Evolutionary conservation across 2,888 invertebrate species (phyloP), one percentile per base, ranked within the genome.

Genomic region (Eutolmus rufibarbis): DNA sequence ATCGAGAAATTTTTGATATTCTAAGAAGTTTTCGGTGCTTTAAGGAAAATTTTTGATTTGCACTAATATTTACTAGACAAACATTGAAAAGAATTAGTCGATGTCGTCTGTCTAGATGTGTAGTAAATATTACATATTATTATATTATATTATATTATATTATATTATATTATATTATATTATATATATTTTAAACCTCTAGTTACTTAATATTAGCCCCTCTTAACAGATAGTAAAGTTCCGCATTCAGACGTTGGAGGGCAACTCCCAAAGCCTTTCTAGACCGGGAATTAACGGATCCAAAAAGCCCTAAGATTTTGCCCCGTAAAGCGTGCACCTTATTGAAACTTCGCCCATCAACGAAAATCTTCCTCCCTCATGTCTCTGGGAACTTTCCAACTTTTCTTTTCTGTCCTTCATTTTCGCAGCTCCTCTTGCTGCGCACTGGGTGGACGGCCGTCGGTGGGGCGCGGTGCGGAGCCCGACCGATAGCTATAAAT

Each of bases 401-500:
- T 85, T 85, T 85, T 74, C 85, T 85, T 74, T 74, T 85, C 74
- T 74, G 66, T 85, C 74, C n/a, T 28, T 74, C 74, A 85, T 74
- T 85, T 85, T 74, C 74, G 74, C 85, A 74, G 85, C 46, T 85
- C 74, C 31, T 40, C 43, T 34, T 16, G 46, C 31, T 40, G 40
- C 2, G 51, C 51, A 8, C 19, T 23, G 51, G 74, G 37, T 12
- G 40, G 34, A 34, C 5, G n/a, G 40, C n/a, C 19, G 16, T 37
- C 5, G 19, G 8, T 31, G 76, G 51, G 23, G 34, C 43, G 76
- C 5, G 76, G 76, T 74, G 76, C 76, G 74, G 56, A 16, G 51
- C 77, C 77, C 86, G 40, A 37, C 78, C 78, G 66, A 86, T 86
- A 85, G 87, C 88, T 87, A 89, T 89, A 89, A 89, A 89, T 89